Base-by-base conservation (phyloP, 1,140 invertebrate species). In the Aphidius ervi region DNA sequence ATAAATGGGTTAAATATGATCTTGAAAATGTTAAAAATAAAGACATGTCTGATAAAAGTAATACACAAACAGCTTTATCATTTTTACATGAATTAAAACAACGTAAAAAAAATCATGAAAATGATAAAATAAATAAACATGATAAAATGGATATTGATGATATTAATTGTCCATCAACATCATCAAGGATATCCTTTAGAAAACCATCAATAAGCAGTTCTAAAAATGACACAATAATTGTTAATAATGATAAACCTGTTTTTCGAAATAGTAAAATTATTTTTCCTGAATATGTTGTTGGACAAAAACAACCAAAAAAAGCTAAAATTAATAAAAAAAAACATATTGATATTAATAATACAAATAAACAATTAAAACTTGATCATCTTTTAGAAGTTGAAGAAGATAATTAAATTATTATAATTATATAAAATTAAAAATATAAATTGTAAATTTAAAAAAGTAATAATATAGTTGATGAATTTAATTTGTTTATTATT, bases 221-320 rank as follows among this genome's bases (percentile, higher is more conserved):
- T 37, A 16, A 52, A 64, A 9, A 9, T 4, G 31, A 6, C 37
- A 2, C 67, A 5, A 67, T 67, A 1, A 67, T 73, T 9, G 49
- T 74, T 20, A 70, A 78, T 45, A 69, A 81, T 37, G 69, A 81
- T 16, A 85, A 82, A 68, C 71, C 83, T 8, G 70, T 81, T 56
- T 86, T 88, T 63, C 83, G 81, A 68, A 85, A 81, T 59, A 86
- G 83, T 61, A 91, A 89, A 74, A 59, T 90, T 43, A 78, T 91
- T 4, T 88, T 91, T 86, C 89, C 90, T 4, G 89, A 91, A 71
- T 91, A 91, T 81, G 82, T 89, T n/a, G 83, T 92, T 61, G 90
- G 90, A n/a, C 76, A 83, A 40, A 83, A 81, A 68, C 63, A 59
- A 9, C 76, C 81, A 62, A 84, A 86, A 68, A 83, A 80, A 67